These are phyloP conservation scores for Galagoides demidoff DNA, from an alignment of 2,797 vertebrate species.

Conservation along the genomic window DNA sequence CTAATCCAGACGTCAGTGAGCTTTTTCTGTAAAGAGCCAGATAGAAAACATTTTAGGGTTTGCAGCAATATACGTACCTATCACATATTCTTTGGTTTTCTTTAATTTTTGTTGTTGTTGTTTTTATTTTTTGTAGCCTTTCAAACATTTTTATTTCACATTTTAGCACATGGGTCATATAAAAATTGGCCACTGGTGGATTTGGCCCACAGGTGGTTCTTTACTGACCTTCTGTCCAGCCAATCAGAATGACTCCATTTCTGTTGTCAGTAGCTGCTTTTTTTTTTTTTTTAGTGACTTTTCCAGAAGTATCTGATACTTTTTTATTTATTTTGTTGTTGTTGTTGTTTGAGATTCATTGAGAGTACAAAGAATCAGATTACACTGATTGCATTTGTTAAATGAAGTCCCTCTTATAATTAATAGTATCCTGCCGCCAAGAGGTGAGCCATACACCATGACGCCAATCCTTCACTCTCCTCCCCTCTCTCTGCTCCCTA, in stretches of 20 bases:
- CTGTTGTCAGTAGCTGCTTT: not conserved
- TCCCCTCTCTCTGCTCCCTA: too few species aligned
- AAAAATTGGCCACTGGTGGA: not conserved
- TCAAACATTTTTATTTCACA: not conserved
- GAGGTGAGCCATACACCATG: too few species aligned
- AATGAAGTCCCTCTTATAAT: too few species aligned
- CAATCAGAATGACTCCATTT: not conserved
- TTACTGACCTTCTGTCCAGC: not conserved
- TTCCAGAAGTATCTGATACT: too few species aligned
- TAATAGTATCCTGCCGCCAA: too few species aligned
- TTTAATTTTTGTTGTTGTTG: not conserved
- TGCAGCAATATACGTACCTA: not conserved
- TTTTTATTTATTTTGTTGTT: too few species aligned
- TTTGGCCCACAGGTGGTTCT: not conserved
- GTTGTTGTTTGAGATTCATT: too few species aligned
- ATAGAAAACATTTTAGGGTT: not conserved
- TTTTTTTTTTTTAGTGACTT: too few species aligned
- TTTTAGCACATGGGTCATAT: not conserved
- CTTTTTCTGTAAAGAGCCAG: not conserved
- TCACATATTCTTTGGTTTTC: not conserved
- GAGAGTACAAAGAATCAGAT: too few species aligned
- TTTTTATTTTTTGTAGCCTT: not conserved
- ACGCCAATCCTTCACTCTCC: too few species aligned
- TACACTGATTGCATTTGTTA: too few species aligned
- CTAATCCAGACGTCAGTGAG: not conserved